These are phyloP conservation scores for Arctia plantaginis DNA, from an alignment of 2,888 invertebrate species.

Conservation along the genomic window DNA sequence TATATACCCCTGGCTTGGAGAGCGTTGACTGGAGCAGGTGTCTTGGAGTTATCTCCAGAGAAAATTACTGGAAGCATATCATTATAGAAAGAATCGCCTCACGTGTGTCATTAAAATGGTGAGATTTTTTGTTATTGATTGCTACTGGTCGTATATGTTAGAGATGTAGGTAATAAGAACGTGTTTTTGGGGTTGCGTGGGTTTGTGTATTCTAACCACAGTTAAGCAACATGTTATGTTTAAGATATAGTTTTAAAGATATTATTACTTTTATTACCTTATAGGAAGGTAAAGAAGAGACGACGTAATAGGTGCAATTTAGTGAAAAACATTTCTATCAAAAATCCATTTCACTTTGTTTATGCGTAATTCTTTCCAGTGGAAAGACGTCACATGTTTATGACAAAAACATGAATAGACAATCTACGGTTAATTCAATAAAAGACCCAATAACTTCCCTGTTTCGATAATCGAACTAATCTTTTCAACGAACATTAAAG, in stretches of 20 bases:
- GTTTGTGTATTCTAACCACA: not conserved
- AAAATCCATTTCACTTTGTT: not conserved
- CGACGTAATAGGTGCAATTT: not conserved
- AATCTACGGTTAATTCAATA: constrained; percentile 8
- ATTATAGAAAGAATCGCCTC: constrained; percentile 36
- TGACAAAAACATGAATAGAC: constrained; percentile 1
- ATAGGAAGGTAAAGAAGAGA: not conserved
- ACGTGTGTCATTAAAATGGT: constrained; percentile 40
- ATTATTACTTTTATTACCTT: not conserved
- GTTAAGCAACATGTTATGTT: not conserved
- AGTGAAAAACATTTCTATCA: not conserved
- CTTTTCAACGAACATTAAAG: constrained; percentile 12
- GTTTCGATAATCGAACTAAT: constrained; percentile 11
- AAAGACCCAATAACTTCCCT: constrained; percentile 10
- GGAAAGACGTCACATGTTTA: not conserved
- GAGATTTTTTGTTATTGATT: constrained; percentile 29
- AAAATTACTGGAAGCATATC: constrained; percentile 41
- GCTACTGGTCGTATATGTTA: constrained; percentile 26
- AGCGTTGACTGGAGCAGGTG: constrained; percentile 38
- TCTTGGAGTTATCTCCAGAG: constrained; percentile 19
- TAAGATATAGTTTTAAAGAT: too few species aligned
- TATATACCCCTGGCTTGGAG: constrained; percentile 19
- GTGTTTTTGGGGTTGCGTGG: not conserved
- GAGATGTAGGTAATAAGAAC: constrained; percentile 15
- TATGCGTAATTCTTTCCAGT: not conserved